A percentile compares a stretch with the other conserved stretches of the same genome.
Conservation (phyloP, 2,888 invertebrate genomes). For the Temnothorax unifasciatus region DNA sequence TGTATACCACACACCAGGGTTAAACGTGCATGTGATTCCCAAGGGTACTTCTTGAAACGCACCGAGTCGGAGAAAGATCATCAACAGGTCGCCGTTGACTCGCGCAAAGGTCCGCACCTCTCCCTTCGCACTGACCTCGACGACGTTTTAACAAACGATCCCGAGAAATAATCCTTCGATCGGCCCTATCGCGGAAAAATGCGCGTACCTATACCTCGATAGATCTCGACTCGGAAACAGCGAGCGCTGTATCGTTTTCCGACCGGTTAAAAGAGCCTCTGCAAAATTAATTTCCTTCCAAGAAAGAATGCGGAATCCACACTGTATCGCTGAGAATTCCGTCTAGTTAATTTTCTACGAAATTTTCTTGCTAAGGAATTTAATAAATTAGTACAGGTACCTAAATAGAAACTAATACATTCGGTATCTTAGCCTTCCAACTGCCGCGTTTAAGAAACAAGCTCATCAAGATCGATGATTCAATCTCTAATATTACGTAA, state of each 20-base stretch:
- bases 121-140: conserved; percentile 31
- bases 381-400: conserved; percentile 27
- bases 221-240: background rate
- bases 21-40: conserved; percentile 28
- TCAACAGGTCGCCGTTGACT: conserved; percentile 71
- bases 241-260: background rate
- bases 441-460: background rate
- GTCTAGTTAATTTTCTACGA: conserved; percentile 3
- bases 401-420: conserved; percentile 15
- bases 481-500: conserved; percentile 20
- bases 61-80: conserved; percentile 57
- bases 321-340: background rate
- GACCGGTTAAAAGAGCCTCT: conserved; percentile 14
- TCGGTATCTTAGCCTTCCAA: background rate
- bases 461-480: background rate
- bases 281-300: conserved; percentile 37
- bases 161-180: conserved; percentile 19
- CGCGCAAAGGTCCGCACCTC: conserved; percentile 26
- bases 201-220: background rate
- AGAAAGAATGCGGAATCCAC: conserved; percentile 36
- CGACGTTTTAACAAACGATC: conserved; percentile 30
- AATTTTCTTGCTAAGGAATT: conserved; percentile 38
- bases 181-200: background rate
- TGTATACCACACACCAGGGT: background rate
- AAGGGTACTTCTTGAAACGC: conserved; percentile 47